Percentiles rank a stretch among this genome's conserved stretches.
These are phyloP conservation scores for Labrus mixtus DNA, from an alignment of 2,113 vertebrate species.

Conservation along the genomic window DNA sequence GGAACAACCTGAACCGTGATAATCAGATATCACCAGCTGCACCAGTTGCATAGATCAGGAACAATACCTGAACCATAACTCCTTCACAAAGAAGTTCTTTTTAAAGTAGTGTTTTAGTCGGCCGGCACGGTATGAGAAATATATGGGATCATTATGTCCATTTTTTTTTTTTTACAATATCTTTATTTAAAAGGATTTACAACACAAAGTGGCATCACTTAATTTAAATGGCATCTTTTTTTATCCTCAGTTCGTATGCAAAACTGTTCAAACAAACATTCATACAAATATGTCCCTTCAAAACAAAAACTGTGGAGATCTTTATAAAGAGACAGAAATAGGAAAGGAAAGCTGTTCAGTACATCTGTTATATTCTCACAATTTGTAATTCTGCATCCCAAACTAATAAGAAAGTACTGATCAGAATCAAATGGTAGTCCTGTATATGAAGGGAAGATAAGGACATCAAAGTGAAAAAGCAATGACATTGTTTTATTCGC, in stretches of 20 bases:
- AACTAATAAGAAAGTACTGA: background rate
- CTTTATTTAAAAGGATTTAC: slow-evolving; percentile 80
- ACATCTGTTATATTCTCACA: background rate
- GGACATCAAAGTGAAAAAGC: background rate
- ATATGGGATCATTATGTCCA: background rate
- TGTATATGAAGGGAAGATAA: background rate
- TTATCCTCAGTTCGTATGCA: slow-evolving; percentile 31
- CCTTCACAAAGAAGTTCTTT: too few relatives aligned
- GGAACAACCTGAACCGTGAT: too few relatives aligned
- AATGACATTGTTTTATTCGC: too few relatives aligned
- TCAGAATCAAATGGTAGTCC: background rate
- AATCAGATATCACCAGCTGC: too few relatives aligned
- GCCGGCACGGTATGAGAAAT: too few relatives aligned
- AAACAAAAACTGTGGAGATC: slow-evolving; percentile 21
- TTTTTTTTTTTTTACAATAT: slow-evolving; percentile 47
- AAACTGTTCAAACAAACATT: slow-evolving; percentile 45
- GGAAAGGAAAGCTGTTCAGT: slow-evolving; percentile 18
- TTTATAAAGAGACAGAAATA: background rate
- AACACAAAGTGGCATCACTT: slow-evolving; percentile 72
- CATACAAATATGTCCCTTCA: slow-evolving; percentile 43
- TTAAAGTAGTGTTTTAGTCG: too few relatives aligned
- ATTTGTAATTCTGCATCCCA: background rate
- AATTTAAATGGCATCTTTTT: slow-evolving; percentile 51
- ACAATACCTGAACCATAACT: too few relatives aligned
- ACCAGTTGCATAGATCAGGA: too few relatives aligned